These are phyloP conservation scores for Rostratula benghalensis DNA, from an alignment of 2,113 vertebrate species.

Conservation along the genomic window DNA sequence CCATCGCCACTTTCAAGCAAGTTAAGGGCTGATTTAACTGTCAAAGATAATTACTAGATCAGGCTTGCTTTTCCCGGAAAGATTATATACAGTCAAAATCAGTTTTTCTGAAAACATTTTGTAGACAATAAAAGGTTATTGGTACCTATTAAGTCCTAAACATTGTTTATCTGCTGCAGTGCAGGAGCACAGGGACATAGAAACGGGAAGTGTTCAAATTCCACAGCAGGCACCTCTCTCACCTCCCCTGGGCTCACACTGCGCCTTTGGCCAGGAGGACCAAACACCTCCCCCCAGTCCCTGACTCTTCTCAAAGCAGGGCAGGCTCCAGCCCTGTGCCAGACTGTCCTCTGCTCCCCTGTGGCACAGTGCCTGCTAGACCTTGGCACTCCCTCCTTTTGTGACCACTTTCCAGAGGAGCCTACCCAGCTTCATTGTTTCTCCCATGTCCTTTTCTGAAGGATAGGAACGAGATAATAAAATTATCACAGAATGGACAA, in stretches of 20 bases:
- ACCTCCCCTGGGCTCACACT: rapidly evolving
- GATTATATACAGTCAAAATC: neutral
- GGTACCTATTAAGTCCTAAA: constrained; percentile 24
- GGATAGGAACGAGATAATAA: neutral
- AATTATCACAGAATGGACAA: neutral
- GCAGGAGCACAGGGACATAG: neutral
- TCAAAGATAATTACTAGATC: constrained; percentile 9
- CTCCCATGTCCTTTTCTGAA: neutral
- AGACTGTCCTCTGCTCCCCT: neutral
- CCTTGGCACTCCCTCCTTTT: neutral
- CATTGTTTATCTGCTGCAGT: neutral
- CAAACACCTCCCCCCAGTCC: no score
- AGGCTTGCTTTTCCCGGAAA: neutral
- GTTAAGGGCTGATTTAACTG: constrained; percentile 18
- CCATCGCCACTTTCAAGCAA: neutral
- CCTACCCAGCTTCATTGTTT: neutral
- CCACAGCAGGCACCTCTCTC: neutral
- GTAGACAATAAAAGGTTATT: constrained; percentile 32
- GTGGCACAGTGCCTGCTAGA: rapidly evolving
- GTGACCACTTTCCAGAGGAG: rapidly evolving
- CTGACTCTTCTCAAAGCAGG: neutral
- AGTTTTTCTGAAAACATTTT: constrained; percentile 5
- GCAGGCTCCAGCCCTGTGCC: neutral
- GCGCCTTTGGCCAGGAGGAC: rapidly evolving
- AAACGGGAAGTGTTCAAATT: neutral